phyloP scores from a whole-genome alignment of 2,797 vertebrate genomes.

The Coregonus suidteri region DNA sequence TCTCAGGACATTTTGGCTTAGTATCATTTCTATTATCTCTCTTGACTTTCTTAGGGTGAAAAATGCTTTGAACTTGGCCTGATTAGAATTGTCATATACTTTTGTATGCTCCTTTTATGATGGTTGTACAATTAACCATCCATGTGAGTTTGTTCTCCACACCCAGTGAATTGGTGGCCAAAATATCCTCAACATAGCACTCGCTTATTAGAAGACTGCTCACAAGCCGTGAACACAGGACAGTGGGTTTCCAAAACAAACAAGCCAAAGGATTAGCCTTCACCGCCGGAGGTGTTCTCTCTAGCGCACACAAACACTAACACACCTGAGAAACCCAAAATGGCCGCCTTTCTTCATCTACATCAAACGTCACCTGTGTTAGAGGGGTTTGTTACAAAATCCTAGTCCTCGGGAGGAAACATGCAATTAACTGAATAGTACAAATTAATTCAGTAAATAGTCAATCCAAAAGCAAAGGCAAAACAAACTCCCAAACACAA shows the following conservation, averaged over 20 bases:
- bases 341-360: constrained; percentile 88
- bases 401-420: constrained; percentile 56
- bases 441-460: constrained; percentile 5
- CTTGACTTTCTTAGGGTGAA: neutral
- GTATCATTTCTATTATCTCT: neutral
- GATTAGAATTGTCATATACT: neutral
- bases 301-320: constrained; percentile 71
- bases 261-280: constrained; percentile 73
- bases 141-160: constrained; percentile 8
- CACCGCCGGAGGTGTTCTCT: constrained; percentile 72
- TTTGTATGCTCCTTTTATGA: constrained; percentile 10
- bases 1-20: neutral
- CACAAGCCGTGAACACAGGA: constrained; percentile 21
- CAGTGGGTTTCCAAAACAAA: constrained; percentile 58
- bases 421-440: constrained; percentile 55
- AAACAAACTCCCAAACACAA: neutral
- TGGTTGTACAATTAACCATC: neutral
- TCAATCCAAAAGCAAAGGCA: neutral
- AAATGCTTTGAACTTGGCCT: neutral
- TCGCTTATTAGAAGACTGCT: constrained; percentile 7
- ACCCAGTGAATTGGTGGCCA: constrained; percentile 47
- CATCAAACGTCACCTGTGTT: constrained; percentile 94
- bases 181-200: constrained; percentile 11
- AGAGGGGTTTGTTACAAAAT: constrained; percentile 83
- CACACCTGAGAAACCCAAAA: constrained; percentile 87